phyloP scores from a whole-genome alignment of 1,140 invertebrate genomes.

The Coelopa frigida region DNA sequence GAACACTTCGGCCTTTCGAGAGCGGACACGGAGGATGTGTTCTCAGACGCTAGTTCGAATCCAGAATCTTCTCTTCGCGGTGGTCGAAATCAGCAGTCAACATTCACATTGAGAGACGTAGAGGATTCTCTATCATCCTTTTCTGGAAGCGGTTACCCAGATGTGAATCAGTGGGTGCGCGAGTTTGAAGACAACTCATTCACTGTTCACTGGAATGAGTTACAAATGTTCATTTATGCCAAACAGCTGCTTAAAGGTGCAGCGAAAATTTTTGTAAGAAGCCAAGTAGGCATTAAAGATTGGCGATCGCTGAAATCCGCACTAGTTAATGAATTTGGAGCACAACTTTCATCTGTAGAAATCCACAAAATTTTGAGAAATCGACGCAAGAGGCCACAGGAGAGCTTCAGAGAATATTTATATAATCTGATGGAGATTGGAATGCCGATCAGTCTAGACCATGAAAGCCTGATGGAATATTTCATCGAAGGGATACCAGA shows the following conservation, averaged over 20 bases:
- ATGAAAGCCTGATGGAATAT: conserved; percentile 7
- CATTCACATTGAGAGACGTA: conserved; percentile 2
- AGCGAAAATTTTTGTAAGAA: conserved; percentile 4
- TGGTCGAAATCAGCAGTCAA: not conserved
- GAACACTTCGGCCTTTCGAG: too few species aligned
- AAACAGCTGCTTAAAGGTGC: conserved; percentile 10
- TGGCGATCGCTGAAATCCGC: not conserved
- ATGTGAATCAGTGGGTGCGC: not conserved
- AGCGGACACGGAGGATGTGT: too few species aligned
- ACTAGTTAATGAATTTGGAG: not conserved
- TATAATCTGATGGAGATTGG: conserved; percentile 8
- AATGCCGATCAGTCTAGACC: not conserved
- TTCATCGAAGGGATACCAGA: conserved; percentile 6
- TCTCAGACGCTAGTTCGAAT: too few species aligned
- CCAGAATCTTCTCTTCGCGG: too few species aligned
- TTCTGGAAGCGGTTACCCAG: not conserved
- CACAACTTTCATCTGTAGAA: not conserved
- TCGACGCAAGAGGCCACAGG: not conserved
- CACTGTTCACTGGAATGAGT: not conserved
- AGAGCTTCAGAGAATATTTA: conserved; percentile 7
- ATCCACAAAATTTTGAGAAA: not conserved
- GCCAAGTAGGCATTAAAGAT: not conserved
- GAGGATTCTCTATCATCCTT: conserved; percentile 3
- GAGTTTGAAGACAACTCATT: conserved; percentile 7
- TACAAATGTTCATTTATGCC: conserved; percentile 7